phyloP scores from a whole-genome alignment of 2,888 invertebrate genomes.

The Spilosoma lubricipeda region DNA sequence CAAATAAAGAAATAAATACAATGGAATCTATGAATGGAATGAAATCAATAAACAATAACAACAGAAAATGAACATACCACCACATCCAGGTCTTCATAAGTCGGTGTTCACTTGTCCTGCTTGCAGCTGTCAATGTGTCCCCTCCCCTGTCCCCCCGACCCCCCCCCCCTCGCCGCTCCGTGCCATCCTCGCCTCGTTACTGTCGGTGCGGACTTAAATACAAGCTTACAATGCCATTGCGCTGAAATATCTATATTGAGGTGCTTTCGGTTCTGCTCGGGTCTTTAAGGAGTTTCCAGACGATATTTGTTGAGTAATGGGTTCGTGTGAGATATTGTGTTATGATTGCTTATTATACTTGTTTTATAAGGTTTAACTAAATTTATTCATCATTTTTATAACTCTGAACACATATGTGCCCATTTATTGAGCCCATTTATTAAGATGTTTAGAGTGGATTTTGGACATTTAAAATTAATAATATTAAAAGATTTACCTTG shows the following conservation, averaged over 20 bases:
- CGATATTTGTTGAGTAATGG: constrained; percentile 11
- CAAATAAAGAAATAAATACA: too few species aligned
- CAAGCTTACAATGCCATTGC: constrained; percentile 43
- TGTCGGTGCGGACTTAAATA: constrained; percentile 50
- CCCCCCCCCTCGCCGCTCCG: constrained; percentile 14
- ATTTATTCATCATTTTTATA: too few species aligned
- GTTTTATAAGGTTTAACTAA: too few species aligned
- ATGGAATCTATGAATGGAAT: not conserved
- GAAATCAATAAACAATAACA: not conserved
- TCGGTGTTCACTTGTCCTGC: constrained; percentile 27
- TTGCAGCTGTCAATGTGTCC: constrained; percentile 52
- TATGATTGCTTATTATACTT: not conserved
- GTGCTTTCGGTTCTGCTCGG: constrained; percentile 33
- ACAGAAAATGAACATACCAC: not conserved
- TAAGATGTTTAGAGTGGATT: too few species aligned
- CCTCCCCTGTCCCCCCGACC: constrained; percentile 24
- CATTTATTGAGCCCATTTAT: too few species aligned
- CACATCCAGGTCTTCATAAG: constrained; percentile 26
- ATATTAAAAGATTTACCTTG: too few species aligned
- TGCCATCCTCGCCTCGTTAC: constrained; percentile 47
- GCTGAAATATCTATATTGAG: constrained; percentile 40
- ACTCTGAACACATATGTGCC: too few species aligned
- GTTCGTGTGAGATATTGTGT: not conserved
- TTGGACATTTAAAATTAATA: too few species aligned
- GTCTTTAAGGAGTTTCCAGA: constrained; percentile 7